These are phyloP conservation scores for Hoplostethus atlanticus DNA, from an alignment of 2,797 vertebrate genomes.

Conservation along the genomic window DNA sequence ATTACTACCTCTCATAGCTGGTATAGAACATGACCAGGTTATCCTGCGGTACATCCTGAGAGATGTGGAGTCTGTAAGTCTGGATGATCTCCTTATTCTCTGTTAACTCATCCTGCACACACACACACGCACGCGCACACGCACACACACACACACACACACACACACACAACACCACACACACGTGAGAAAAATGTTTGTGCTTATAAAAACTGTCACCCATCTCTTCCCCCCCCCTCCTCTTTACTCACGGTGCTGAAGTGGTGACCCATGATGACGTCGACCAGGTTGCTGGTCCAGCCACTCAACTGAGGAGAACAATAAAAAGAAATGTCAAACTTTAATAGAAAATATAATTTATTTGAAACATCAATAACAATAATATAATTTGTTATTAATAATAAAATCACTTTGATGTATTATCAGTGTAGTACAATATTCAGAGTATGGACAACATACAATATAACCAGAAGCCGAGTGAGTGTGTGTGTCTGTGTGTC, in stretches of 20 bases:
- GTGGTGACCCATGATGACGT: slow-evolving; percentile 93
- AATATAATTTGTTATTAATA: background rate
- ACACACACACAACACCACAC: slow-evolving; percentile 8
- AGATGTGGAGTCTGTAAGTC: slow-evolving; percentile 93
- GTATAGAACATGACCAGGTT: slow-evolving; percentile 92
- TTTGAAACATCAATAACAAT: too few relatives aligned
- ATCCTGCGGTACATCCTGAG: slow-evolving; percentile 95
- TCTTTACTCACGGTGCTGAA: slow-evolving; percentile 91
- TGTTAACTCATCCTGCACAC: slow-evolving; percentile 90
- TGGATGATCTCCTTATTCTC: slow-evolving; percentile 94
- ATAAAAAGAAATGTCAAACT: background rate
- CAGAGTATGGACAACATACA: too few relatives aligned
- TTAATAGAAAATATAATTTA: too few relatives aligned
- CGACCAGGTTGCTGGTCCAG: slow-evolving; percentile 94
- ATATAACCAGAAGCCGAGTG: background rate
- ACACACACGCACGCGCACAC: slow-evolving; percentile 10
- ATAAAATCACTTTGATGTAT: background rate
- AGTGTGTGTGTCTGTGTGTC: background rate
- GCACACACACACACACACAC: background rate
- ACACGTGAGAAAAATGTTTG: too few relatives aligned
- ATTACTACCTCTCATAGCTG: slow-evolving; percentile 91
- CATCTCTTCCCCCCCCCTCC: background rate
- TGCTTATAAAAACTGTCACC: background rate
- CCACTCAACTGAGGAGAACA: slow-evolving; percentile 87
- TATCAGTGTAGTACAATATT: too few relatives aligned